Base-by-base conservation (phyloP, 2,888 invertebrate genomes). In the Tyria jacobaeae region DNA sequence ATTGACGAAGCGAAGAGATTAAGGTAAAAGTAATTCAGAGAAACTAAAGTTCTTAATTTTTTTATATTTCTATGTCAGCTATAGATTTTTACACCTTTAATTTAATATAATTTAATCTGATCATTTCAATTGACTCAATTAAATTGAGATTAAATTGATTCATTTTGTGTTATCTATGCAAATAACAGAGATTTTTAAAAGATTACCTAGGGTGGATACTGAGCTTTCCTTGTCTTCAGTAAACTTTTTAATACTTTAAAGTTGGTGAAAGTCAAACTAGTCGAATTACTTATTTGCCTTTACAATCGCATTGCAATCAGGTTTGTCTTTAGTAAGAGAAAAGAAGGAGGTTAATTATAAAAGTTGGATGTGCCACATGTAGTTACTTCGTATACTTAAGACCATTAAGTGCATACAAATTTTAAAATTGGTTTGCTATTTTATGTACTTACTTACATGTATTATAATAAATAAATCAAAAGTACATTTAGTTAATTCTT, bases 1-100 rank as follows among this genome's bases (percentile, higher is more conserved):
- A 98, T 98, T 75, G 98, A 98, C 85, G 98, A 98, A 83, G 98
- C 98, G 0, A 98, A 98, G 86, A 94, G 98, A 86, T 92, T 98
- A 66, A 96, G 98, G 97, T 98, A 82, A 94, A 95, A 77, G 2
- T 7, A n/a, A 9, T 25, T 37, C 7, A 37, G 4, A 27, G 1
- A n/a, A n/a, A n/a, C n/a, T n/a, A n/a, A n/a, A n/a, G n/a, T n/a
- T n/a, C n/a, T n/a, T n/a, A n/a, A n/a, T n/a, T 7, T 31, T 7
- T 31, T 31, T 6, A 31, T 31, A 31, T 31, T 31, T 31, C 3
- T 7, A 3, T 31, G 27, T 31, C 3, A 31, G n/a, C 27, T 7
- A 31, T 31, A 31, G 3, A 31, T 31, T 31, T 31, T 31, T 31
- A 31, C 3, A 27, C 27, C 7, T 31, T 31, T 31, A 31, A 31